These are phyloP conservation scores for Ommatoiulus sabulosus DNA, from an alignment of 2,888 invertebrate species.

Conservation along the genomic window DNA sequence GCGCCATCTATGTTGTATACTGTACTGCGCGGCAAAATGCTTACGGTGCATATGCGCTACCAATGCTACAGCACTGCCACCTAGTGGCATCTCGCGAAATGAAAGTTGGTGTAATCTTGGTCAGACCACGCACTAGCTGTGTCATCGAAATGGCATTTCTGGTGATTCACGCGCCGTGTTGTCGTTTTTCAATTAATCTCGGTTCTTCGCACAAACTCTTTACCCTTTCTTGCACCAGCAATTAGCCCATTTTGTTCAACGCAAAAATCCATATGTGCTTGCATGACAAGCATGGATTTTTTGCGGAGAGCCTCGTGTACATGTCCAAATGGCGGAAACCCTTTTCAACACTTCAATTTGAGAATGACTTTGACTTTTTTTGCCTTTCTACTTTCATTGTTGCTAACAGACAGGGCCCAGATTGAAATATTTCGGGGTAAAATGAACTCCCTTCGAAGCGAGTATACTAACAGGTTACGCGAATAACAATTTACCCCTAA, in stretches of 20 bases:
- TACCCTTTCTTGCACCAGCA: not conserved
- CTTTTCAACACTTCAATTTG: constrained; percentile 10
- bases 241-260: constrained; percentile 6
- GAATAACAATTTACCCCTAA: not conserved
- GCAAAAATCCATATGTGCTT: constrained; percentile 4
- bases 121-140: too few species aligned
- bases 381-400: constrained; percentile 3
- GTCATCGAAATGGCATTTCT: not conserved
- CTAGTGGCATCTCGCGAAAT: too few species aligned
- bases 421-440: not conserved
- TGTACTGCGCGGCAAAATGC: too few species aligned
- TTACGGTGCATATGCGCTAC: too few species aligned
- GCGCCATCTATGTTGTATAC: too few species aligned
- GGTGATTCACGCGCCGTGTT: not conserved
- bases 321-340: not conserved
- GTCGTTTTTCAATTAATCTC: not conserved
- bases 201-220: not conserved
- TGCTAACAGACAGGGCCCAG: constrained; percentile 12
- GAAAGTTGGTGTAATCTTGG: too few species aligned
- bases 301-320: not conserved
- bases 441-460: not conserved
- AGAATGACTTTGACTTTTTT: constrained; percentile 22
- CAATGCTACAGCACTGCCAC: too few species aligned
- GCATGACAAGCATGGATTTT: not conserved
- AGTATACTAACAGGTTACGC: not conserved